Conservation (phyloP, 2,113 vertebrate genomes). For the Monopterus albus region DNA sequence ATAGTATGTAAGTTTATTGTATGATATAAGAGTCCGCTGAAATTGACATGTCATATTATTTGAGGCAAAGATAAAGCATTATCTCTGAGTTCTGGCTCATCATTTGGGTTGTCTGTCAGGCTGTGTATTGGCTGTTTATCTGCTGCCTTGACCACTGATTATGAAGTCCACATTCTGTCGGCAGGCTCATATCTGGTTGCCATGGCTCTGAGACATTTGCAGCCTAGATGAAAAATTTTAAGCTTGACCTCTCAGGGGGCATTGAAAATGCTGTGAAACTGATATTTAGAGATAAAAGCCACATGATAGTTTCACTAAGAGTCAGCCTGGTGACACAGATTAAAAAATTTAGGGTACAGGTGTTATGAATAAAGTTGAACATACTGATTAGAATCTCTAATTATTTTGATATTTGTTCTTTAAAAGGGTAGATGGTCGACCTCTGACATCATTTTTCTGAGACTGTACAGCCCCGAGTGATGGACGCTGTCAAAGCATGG, state of each 20-base stretch:
- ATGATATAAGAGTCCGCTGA: background rate
- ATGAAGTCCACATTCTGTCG: slow-evolving; percentile 32
- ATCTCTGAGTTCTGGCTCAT: background rate
- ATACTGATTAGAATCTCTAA: background rate
- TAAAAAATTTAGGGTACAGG: too few relatives aligned
- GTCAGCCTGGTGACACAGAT: too few relatives aligned
- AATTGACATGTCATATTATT: background rate
- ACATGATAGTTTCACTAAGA: background rate
- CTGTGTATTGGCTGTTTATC: slow-evolving; percentile 21
- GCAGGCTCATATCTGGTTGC: slow-evolving; percentile 51
- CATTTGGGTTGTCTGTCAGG: slow-evolving; percentile 7
- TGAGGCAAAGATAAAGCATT: background rate
- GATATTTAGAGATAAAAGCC: slow-evolving; percentile 9
- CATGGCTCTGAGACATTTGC: slow-evolving; percentile 31
- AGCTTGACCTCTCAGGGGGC: slow-evolving; percentile 12
- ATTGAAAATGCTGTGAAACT: slow-evolving; percentile 33
- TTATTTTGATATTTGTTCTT: slow-evolving; percentile 19
- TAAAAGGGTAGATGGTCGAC: slow-evolving; percentile 21
- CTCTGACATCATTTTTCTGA: slow-evolving; percentile 22
- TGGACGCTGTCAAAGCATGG: background rate
- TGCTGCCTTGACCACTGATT: slow-evolving; percentile 30
- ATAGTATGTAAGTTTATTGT: background rate
- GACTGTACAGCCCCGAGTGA: background rate
- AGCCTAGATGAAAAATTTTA: slow-evolving; percentile 37
- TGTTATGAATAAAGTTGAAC: too few relatives aligned